Conservation (phyloP, 2,888 invertebrate genomes). For the Incurvaria masculella region DNA sequence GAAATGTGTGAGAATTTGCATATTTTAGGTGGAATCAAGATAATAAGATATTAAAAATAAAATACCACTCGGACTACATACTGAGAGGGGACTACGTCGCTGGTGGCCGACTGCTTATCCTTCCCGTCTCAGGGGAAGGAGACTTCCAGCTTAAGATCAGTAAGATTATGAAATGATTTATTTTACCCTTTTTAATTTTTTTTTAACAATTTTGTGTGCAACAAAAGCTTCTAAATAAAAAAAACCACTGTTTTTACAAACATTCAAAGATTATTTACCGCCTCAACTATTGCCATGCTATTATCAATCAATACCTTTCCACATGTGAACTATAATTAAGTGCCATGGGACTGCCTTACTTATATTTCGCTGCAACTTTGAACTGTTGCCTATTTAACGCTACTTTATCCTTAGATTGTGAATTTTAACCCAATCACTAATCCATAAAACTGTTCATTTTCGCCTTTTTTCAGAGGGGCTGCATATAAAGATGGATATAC, state of each 20-base stretch:
- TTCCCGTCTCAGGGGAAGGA: conserved; percentile 24
- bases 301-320: too few species aligned
- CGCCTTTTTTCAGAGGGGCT: conserved; percentile 13
- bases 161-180: conserved; percentile 16
- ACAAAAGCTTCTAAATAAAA: conserved; percentile 3
- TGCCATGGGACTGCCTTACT: neutral
- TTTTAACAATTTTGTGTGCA: conserved; percentile 1
- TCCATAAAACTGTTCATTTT: neutral
- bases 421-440: neutral
- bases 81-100: conserved; percentile 27
- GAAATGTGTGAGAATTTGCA: neutral
- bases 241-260: neutral
- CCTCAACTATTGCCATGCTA: neutral
- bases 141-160: conserved; percentile 23
- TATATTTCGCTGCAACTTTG: neutral
- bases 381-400: neutral
- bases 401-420: neutral
- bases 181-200: conserved; percentile 4
- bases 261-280: neutral
- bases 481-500: conserved; percentile 12
- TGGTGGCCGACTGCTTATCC: conserved; percentile 20
- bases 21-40: conserved; percentile 24
- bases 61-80: conserved; percentile 22
- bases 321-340: too few species aligned
- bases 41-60: conserved; percentile 23